These are phyloP conservation scores for Ischnura elegans DNA, from an alignment of 2,888 invertebrate species.

Conservation along the genomic window DNA sequence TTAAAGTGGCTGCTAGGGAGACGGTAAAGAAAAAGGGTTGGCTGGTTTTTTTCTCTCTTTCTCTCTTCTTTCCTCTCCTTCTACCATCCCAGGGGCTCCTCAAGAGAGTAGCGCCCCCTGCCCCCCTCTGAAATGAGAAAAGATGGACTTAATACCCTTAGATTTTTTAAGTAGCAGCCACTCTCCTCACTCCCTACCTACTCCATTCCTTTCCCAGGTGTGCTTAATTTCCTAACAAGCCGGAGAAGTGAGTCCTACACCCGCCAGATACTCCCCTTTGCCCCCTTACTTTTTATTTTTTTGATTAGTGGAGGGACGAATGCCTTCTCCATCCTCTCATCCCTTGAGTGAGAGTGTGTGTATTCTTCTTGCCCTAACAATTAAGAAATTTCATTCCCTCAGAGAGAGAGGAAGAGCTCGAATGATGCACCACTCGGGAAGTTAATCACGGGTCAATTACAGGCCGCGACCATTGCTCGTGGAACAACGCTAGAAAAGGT, in stretches of 20 bases:
- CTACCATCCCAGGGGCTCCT: no score
- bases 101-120: constrained; percentile 33
- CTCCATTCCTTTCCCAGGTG: neutral
- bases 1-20: neutral
- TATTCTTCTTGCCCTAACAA: neutral
- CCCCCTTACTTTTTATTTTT: neutral
- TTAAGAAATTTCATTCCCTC: neutral
- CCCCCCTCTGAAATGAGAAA: constrained; percentile 39
- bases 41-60: neutral
- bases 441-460: neutral
- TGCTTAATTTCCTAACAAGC: constrained; percentile 23
- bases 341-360: no score
- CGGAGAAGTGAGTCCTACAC: neutral
- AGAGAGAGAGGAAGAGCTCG: neutral
- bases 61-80: neutral
- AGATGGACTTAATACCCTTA: constrained; percentile 48
- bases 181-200: neutral
- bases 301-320: neutral
- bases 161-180: constrained; percentile 22
- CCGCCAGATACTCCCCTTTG: neutral
- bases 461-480: neutral
- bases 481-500: neutral
- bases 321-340: neutral
- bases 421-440: neutral
- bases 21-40: neutral